These are phyloP conservation scores for Acanthoscelides obtectus DNA, from an alignment of 2,888 invertebrate species.

Conservation along the genomic window DNA sequence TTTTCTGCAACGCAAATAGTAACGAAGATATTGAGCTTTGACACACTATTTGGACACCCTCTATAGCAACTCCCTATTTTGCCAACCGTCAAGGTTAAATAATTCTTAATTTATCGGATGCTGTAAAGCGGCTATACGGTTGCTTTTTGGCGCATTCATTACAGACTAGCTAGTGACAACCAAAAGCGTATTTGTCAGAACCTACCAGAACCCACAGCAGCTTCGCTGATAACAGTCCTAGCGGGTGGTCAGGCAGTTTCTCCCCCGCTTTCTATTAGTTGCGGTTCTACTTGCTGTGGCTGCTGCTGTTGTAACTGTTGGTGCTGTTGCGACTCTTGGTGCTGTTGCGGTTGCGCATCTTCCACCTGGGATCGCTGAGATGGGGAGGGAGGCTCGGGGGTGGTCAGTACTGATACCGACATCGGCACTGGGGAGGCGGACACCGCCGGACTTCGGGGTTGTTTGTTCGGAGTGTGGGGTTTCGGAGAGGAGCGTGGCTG, in stretches of 20 bases:
- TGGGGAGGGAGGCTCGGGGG: slow-evolving; percentile 16
- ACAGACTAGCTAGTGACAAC: too few species aligned
- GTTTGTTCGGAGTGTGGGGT: slow-evolving; percentile 7
- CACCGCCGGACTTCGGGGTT: neutral
- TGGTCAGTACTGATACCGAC: slow-evolving; percentile 1
- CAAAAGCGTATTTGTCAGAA: neutral
- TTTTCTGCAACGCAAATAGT: too few species aligned
- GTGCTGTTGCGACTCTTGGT: slow-evolving; percentile 6
- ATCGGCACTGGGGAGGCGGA: neutral
- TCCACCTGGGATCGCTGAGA: slow-evolving; percentile 7
- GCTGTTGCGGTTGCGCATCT: slow-evolving; percentile 8
- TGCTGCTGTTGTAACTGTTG: slow-evolving; percentile 25
- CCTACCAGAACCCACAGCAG: neutral
- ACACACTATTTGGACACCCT: too few species aligned
- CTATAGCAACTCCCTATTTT: too few species aligned
- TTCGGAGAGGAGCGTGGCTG: slow-evolving; percentile 8
- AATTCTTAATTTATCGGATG: too few species aligned
- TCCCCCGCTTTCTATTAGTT: slow-evolving; percentile 35
- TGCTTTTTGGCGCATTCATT: too few species aligned
- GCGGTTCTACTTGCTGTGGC: slow-evolving; percentile 44
- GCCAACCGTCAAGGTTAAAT: too few species aligned
- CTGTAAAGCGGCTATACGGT: too few species aligned
- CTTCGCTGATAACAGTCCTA: slow-evolving; percentile 42
- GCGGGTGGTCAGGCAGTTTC: slow-evolving; percentile 46
- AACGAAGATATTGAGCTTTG: too few species aligned